phyloP scores from a whole-genome alignment of 1,140 invertebrate species.

The Teleopsis dalmanni region DNA sequence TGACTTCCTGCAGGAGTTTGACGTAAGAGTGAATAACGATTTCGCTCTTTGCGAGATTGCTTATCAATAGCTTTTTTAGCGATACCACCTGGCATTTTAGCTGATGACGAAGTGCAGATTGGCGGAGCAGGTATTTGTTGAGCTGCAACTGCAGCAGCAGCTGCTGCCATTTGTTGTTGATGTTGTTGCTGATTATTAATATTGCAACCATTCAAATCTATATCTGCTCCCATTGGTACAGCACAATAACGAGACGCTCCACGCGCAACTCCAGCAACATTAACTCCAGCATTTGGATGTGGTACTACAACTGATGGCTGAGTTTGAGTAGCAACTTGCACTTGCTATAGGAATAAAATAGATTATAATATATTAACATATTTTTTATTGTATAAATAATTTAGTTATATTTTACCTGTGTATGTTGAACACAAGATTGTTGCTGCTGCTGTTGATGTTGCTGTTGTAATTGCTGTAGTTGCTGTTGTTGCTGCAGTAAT shows the following conservation, averaged over 20 bases:
- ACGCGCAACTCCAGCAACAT: conserved; percentile 23
- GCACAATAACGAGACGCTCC: conserved; percentile 10
- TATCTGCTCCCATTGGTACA: conserved; percentile 27
- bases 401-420: conserved; percentile 24
- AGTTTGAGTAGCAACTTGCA: conserved; percentile 52
- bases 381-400: conserved; percentile 2
- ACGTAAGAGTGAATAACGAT: conserved; percentile 30
- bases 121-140: conserved; percentile 11
- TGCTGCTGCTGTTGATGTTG: conserved; percentile 35
- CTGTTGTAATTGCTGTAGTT: conserved; percentile 42
- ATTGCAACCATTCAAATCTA: conserved; percentile 36
- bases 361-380: neutral
- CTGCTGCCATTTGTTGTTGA: conserved; percentile 12
- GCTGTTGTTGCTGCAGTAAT: conserved; percentile 29
- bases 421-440: conserved; percentile 35
- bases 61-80: conserved; percentile 42
- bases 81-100: conserved; percentile 44
- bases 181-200: conserved; percentile 26
- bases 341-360: conserved; percentile 41
- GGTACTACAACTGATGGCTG: conserved; percentile 43
- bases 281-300: conserved; percentile 15
- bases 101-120: conserved; percentile 16
- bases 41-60: conserved; percentile 39
- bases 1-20: conserved; percentile 48
- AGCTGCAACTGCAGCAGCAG: conserved; percentile 8